Percentiles rank a stretch among this genome's conserved stretches.
Evolutionary conservation across 2,888 invertebrate genomes (phyloP).

Genomic region (Drosophila paucipuncta): DNA sequence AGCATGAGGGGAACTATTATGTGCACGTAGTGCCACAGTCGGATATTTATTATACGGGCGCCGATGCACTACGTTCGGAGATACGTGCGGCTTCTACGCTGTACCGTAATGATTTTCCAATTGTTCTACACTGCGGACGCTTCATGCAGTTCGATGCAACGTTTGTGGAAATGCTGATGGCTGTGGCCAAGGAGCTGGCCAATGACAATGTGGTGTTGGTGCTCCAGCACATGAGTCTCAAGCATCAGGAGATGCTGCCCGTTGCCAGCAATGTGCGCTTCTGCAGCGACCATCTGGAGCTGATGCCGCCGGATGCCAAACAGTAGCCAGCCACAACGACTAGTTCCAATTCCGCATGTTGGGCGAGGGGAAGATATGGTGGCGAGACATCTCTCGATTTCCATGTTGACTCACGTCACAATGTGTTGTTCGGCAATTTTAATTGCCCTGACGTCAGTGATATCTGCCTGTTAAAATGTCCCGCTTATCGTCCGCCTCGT

Average conservation of each 20-base stretch:
- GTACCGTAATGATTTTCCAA: conserved; percentile 85
- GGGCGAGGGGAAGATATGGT: not conserved
- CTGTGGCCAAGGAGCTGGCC: conserved; percentile 87
- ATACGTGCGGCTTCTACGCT: conserved; percentile 86
- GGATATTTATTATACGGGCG: conserved; percentile 90
- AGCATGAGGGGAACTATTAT: conserved; percentile 86
- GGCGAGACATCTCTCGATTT: not conserved
- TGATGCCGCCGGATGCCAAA: conserved; percentile 31
- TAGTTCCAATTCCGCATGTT: not conserved
- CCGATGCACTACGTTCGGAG: conserved; percentile 88
- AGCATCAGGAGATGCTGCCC: conserved; percentile 67
- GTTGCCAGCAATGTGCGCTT: conserved; percentile 69
- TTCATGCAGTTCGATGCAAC: conserved; percentile 90
- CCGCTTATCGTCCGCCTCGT: not conserved
- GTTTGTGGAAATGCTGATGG: conserved; percentile 88
- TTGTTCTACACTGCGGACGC: conserved; percentile 89
- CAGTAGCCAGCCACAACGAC: conserved; percentile 20
- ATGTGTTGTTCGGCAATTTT: conserved; percentile 2
- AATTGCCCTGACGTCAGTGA: conserved; percentile 26
- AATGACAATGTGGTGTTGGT: conserved; percentile 86
- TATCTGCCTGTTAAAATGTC: conserved; percentile 1
- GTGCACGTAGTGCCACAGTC: conserved; percentile 88
- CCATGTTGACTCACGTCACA: conserved; percentile 23
- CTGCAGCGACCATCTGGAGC: conserved; percentile 57
- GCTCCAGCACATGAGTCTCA: conserved; percentile 73